These are phyloP conservation scores for Haliclona indistincta DNA, from an alignment of 37 sponge, comb jelly and placozoan species.

Conservation along the genomic window DNA sequence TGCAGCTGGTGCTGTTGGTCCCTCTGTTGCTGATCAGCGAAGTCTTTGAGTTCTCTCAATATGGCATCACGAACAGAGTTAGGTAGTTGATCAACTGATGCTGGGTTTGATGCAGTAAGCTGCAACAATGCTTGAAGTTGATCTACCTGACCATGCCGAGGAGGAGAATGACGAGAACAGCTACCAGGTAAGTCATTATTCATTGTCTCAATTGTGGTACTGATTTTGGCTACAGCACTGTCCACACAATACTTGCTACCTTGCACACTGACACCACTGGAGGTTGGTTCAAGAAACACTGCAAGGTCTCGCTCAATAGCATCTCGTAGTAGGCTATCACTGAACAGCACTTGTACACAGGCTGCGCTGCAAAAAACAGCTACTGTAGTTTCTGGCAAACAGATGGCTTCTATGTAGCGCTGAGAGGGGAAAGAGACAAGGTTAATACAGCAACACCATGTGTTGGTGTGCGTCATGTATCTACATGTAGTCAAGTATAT, in stretches of 20 bases:
- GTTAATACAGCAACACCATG: neutral
- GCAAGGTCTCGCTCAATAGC: conserved; percentile 9
- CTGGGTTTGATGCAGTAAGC: neutral
- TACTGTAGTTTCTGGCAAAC: conserved; percentile 11
- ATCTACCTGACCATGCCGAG: neutral
- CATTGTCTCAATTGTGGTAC: neutral
- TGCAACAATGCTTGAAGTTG: neutral
- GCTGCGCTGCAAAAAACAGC: neutral
- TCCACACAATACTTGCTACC: conserved; percentile 16
- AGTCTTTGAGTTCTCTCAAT: neutral
- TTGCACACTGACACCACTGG: neutral
- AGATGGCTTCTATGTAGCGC: conserved; percentile 47
- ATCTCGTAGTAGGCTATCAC: conserved; percentile 1
- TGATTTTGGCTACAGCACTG: conserved; percentile 17
- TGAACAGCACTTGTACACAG: conserved; percentile 4
- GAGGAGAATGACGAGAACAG: neutral
- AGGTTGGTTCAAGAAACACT: neutral
- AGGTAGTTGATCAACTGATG: neutral
- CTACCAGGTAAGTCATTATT: neutral
- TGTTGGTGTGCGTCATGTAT: neutral
- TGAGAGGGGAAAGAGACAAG: neutral
- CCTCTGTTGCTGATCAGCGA: neutral
- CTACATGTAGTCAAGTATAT: neutral
- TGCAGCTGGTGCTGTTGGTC: neutral
- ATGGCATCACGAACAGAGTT: neutral